Base-by-base conservation (phyloP, 2,888 invertebrate species). In the Latrodectus hesperus region DNA sequence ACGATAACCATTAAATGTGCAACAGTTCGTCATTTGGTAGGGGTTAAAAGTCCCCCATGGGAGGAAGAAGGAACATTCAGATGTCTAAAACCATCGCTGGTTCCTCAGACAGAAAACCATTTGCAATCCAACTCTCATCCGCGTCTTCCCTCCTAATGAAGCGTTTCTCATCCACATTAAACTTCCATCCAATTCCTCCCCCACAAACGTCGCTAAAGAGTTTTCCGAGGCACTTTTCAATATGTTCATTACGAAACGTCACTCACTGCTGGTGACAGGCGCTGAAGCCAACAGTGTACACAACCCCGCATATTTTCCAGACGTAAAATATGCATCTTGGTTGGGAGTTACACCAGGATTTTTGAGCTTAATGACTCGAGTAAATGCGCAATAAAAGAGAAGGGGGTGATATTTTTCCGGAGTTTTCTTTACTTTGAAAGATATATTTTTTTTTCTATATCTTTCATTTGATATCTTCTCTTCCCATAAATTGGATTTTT, bases 171-270 rank as follows among this genome's bases (percentile, higher is more conserved):
- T 64, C n/a, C 72, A 65, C 84, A 84, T 84, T 84, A 77, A 78
- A 71, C 76, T 71, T 22, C 83, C 55, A 60, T n/a, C 64, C 76
- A 4, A 51, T 71, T 22, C 83, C 55, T 60, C n/a, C 64, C 76
- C 14, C 60, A 26, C 68, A 51, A 70, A 51, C 70, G 26, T 12
- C n/a, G 9, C 71, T 22, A 73, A 64, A 73, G 73, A 71, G 79
- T 64, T 81, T 68, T 55, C 70, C 14, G 83, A 72, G 77, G 72
- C 84, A 84, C 77, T 78, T 84, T 84, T 84, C 84, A 72, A 84
- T 84, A 77, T 84, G 84, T 84, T 84, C 84, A 84, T 84, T 84
- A 84, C 72, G 11, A 22, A 22, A 53, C 26, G 84, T 84, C 84
- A 84, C 84, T 84, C 84, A 84, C 14, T 67, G n/a, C n/a, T 14